Base-by-base conservation (phyloP, 2,113 vertebrate species). In the Centrocercus urophasianus region DNA sequence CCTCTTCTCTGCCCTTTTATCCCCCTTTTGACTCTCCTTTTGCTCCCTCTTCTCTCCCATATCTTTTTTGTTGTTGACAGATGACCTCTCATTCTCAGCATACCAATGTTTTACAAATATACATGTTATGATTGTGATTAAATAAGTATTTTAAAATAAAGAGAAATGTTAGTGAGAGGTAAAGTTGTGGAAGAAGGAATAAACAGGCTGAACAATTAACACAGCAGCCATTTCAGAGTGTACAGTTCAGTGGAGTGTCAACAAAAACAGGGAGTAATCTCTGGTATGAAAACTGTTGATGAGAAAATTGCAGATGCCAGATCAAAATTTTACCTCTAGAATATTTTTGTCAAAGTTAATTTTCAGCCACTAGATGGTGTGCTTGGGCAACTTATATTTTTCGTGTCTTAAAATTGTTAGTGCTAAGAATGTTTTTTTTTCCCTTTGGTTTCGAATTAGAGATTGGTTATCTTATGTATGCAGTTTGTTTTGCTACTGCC, bases 281-380 rank as follows among this genome's bases (percentile, higher is more conserved):
- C 12, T 65, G 27, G 1, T 60, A 30, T 13, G 16, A n/a, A 40
- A 21, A 22, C 13, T 22, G 10, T 50, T 64, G 16, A 3, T 71
- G 61, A 63, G 56, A 52, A 64, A 22, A 15, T 67, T 76, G 14
- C 0, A 17, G 8, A 7, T 74, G 13, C 20, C 1, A 6, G 42
- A 30, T 69, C 1, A 47, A 59, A 79, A 30, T 14, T 4, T 63
- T 54, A 36, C 28, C 7, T 48, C 5, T 17, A 32, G 13, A 40
- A 13, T 93, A 43, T 52, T 15, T 40, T 78, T 79, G 9, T 36
- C 0, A 8, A 73, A 73, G 66, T 89, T 93, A 16, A 27, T 38
- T 69, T 96, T 86, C 30, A 60, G 42, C 97, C 98, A 96, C 95
- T 61, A 98, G 98, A 79, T 97, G 98, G 98, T 88, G 96, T 3